A percentile compares a stretch with the other conserved stretches of the same genome.
Evolutionary conservation across 2,888 invertebrate genomes (phyloP).

Genomic region (Dynastes grantii): DNA sequence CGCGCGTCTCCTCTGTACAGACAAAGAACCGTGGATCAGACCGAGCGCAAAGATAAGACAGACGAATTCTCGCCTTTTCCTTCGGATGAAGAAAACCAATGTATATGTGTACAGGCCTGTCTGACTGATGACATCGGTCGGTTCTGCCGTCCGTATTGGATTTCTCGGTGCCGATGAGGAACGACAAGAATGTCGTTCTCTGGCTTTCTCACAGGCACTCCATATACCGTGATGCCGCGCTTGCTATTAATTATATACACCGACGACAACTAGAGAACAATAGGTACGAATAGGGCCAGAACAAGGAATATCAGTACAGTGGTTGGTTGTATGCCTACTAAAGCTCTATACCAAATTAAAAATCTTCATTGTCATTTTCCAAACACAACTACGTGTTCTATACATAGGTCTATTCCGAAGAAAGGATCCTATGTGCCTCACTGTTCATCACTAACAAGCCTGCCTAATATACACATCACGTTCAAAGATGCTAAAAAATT

Average conservation of each 20-base stretch:
- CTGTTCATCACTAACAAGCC: no score
- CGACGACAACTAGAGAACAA: constrained; percentile 54
- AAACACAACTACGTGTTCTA: no score
- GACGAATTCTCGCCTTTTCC: constrained; percentile 45
- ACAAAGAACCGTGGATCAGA: constrained; percentile 49
- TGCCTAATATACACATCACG: no score
- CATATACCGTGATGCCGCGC: constrained; percentile 49
- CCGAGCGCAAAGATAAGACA: constrained; percentile 42
- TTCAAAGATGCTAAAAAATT: no score
- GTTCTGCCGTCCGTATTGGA: constrained; percentile 48
- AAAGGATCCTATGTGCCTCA: no score
- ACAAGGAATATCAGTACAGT: constrained; percentile 33
- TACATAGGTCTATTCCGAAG: no score
- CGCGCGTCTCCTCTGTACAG: constrained; percentile 33
- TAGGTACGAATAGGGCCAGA: constrained; percentile 49
- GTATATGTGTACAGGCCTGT: constrained; percentile 39
- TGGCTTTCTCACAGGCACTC: constrained; percentile 56
- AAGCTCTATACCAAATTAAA: constrained; percentile 51
- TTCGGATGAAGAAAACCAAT: constrained; percentile 45
- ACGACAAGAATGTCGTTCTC: constrained; percentile 55
- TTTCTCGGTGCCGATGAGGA: constrained; percentile 52
- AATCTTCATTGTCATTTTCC: not conserved
- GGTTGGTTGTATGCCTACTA: constrained; percentile 23
- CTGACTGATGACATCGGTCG: constrained; percentile 51
- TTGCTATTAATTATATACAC: constrained; percentile 57